phyloP scores from a whole-genome alignment of 2,888 invertebrate genomes.

The Diaperis boleti region DNA sequence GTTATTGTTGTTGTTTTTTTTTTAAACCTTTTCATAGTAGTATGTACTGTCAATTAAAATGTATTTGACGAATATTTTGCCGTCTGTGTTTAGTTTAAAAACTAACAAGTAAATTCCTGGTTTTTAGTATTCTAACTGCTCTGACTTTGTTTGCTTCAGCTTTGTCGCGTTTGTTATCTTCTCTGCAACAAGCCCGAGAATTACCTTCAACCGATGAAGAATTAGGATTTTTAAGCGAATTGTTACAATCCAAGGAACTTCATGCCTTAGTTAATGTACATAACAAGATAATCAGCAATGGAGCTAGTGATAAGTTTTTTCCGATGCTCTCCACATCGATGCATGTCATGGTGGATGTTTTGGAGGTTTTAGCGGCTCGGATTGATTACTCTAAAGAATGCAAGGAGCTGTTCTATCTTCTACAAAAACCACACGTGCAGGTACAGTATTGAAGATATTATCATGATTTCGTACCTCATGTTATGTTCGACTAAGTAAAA shows the following conservation, averaged over 20 bases:
- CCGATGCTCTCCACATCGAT: conserved; percentile 88
- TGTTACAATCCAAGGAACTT: conserved; percentile 88
- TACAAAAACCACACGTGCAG: conserved; percentile 90
- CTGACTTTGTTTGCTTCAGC: conserved; percentile 69
- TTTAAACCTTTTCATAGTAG: too few species aligned
- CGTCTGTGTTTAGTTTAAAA: too few species aligned
- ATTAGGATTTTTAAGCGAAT: conserved; percentile 84
- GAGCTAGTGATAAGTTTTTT: conserved; percentile 86
- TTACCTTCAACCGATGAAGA: conserved; percentile 85
- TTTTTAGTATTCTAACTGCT: conserved; percentile 5
- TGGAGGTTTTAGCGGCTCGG: conserved; percentile 80
- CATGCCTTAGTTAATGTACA: conserved; percentile 93
- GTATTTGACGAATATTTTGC: too few species aligned
- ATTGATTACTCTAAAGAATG: conserved; percentile 79
- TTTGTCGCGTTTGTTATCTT: conserved; percentile 81
- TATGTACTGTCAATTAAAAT: too few species aligned
- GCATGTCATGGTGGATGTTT: conserved; percentile 81
- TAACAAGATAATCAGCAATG: conserved; percentile 87
- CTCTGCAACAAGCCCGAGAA: conserved; percentile 83
- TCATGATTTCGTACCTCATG: too few species aligned
- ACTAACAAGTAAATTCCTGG: too few species aligned
- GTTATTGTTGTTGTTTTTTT: too few species aligned
- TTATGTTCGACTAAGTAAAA: too few species aligned
- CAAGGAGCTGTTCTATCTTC: conserved; percentile 82
- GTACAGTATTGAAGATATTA: too few species aligned